These are phyloP conservation scores for Nemapogon koenigi DNA, from an alignment of 2,888 invertebrate genomes.

Conservation along the genomic window DNA sequence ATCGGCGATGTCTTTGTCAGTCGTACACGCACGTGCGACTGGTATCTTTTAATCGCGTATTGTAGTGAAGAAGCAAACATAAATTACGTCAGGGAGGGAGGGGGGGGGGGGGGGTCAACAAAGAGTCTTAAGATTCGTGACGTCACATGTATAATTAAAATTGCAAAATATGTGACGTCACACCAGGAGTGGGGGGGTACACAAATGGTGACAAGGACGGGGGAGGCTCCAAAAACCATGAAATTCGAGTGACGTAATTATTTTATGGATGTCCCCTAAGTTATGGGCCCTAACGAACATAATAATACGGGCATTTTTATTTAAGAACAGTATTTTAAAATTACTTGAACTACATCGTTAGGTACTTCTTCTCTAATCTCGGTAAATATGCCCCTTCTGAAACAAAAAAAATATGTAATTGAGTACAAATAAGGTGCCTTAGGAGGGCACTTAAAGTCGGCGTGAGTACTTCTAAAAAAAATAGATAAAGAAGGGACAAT, in stretches of 20 bases:
- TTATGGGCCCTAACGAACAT: too few relatives aligned
- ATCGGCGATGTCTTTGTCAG: not conserved
- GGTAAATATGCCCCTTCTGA: constrained; percentile 39
- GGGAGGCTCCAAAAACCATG: not conserved
- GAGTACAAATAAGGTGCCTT: too few relatives aligned
- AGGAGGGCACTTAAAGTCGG: too few relatives aligned
- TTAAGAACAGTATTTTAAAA: not conserved
- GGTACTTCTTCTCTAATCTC: constrained; percentile 40
- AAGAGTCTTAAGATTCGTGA: not conserved
- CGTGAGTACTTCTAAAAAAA: too few relatives aligned
- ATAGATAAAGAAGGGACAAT: too few relatives aligned
- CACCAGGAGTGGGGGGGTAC: not conserved
- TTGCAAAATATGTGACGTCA: not conserved
- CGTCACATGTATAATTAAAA: too few relatives aligned
- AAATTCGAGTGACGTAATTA: not conserved
- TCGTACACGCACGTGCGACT: constrained; percentile 13
- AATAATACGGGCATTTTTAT: too few relatives aligned
- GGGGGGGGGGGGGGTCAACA: not conserved
- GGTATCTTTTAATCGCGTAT: not conserved
- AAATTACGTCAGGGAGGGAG: not conserved
- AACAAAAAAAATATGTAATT: constrained; percentile 2
- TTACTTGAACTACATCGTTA: constrained; percentile 4
- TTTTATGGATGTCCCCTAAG: too few relatives aligned
- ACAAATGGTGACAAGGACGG: not conserved
- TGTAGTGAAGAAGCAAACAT: not conserved